Conservation (phyloP, 1,140 invertebrate species). For the Euschistus heros region DNA sequence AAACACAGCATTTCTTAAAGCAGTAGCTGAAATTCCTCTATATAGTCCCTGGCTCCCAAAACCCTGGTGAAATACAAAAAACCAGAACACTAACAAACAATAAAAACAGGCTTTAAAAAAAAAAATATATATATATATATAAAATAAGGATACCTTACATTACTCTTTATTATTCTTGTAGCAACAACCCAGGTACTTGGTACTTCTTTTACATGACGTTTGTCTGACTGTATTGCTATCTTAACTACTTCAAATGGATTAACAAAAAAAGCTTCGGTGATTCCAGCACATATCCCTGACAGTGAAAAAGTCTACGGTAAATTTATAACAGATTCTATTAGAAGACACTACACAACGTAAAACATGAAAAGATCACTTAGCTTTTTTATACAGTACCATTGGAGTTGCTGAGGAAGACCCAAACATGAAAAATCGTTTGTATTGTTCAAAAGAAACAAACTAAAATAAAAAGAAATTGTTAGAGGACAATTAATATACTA, state of each 20-base stretch:
- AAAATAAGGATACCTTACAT: conserved; percentile 35
- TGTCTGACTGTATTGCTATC: conserved; percentile 68
- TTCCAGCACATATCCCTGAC: conserved; percentile 73
- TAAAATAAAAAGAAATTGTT: conserved; percentile 33
- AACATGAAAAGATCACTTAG: not conserved
- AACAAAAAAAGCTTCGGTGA: conserved; percentile 79
- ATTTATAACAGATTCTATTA: not conserved
- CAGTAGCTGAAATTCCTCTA: conserved; percentile 79
- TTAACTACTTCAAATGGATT: conserved; percentile 95
- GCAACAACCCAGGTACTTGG: conserved; percentile 70
- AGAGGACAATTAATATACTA: no score
- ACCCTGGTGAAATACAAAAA: not conserved
- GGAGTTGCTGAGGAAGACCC: conserved; percentile 57
- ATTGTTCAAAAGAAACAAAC: conserved; percentile 88
- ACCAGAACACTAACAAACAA: no score
- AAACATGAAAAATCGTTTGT: conserved; percentile 74
- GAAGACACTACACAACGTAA: conserved; percentile 4
- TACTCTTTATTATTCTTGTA: conserved; percentile 57
- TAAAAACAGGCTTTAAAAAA: not conserved
- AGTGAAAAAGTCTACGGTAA: conserved; percentile 64
- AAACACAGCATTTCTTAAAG: conserved; percentile 76
- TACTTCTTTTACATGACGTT: conserved; percentile 40
- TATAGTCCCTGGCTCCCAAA: conserved; percentile 62
- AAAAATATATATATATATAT: not conserved
- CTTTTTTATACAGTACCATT: conserved; percentile 40